phyloP scores from a whole-genome alignment of 2,797 vertebrate species.

The Nyctalus aviator region DNA sequence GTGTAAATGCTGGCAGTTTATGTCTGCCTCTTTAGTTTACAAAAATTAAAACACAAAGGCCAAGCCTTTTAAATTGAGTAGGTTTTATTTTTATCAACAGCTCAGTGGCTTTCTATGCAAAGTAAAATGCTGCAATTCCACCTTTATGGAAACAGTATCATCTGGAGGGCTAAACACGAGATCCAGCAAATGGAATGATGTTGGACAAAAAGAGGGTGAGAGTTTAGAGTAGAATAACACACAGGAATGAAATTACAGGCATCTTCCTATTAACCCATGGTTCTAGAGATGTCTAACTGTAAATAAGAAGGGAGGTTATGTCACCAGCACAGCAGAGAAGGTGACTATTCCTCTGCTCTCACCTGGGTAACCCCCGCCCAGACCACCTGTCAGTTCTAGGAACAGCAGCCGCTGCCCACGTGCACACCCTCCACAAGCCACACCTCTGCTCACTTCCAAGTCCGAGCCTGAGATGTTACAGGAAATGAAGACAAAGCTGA shows the following conservation, averaged over 20 bases:
- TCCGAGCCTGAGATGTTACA: background rate
- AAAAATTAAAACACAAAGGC: background rate
- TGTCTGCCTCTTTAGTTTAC: background rate
- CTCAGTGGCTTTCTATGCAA: background rate
- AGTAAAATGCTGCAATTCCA: conserved; percentile 54
- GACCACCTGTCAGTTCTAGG: background rate
- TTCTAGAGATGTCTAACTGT: conserved; percentile 37
- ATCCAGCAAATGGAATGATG: background rate
- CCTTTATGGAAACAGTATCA: conserved; percentile 24
- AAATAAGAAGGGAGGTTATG: conserved; percentile 28
- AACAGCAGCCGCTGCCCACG: background rate
- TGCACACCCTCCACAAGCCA: background rate
- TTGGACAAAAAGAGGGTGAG: background rate
- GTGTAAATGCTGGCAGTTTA: background rate
- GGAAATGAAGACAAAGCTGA: background rate
- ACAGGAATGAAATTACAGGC: background rate
- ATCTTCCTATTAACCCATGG: background rate
- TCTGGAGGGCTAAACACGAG: background rate
- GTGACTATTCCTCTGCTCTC: background rate
- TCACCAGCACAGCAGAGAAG: background rate
- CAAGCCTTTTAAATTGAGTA: background rate
- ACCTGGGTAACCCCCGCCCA: background rate
- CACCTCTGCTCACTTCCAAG: background rate
- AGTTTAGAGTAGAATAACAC: conserved; percentile 27
- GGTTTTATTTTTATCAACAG: conserved; percentile 67